Percentiles rank a stretch among this genome's conserved stretches.
Conservation (phyloP, 2,797 vertebrate species). For the Tragelaphus oryx region DNA sequence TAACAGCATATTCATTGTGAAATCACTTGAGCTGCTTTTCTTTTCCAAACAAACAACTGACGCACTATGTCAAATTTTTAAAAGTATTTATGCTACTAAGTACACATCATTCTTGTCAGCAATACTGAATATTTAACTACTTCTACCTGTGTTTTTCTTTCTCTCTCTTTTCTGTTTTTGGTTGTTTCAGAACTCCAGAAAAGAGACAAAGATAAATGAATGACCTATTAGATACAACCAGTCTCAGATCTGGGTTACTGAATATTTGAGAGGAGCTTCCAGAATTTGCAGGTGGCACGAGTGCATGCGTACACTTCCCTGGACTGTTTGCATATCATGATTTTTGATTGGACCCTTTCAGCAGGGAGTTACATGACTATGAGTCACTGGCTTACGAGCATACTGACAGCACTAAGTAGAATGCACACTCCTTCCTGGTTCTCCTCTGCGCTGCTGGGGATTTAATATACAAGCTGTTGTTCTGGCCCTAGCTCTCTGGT, state of each 20-base stretch:
- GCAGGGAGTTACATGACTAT: constrained; percentile 68
- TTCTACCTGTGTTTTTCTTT: constrained; percentile 69
- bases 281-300: constrained; percentile 73
- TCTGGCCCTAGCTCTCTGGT: constrained; percentile 63
- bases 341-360: constrained; percentile 71
- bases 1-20: constrained; percentile 34
- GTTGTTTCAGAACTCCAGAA: constrained; percentile 65
- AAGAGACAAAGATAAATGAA: constrained; percentile 58
- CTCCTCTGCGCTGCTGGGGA: constrained; percentile 50
- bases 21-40: constrained; percentile 12
- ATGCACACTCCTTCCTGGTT: constrained; percentile 34
- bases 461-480: constrained; percentile 70
- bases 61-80: not conserved
- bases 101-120: not conserved
- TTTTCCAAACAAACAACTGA: constrained; percentile 50
- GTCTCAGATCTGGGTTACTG: constrained; percentile 68
- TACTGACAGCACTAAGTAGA: constrained; percentile 49
- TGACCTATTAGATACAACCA: constrained; percentile 61
- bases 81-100: not conserved
- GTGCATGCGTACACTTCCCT: constrained; percentile 60
- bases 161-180: constrained; percentile 60
- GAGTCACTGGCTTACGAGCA: constrained; percentile 58
- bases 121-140: constrained; percentile 59
- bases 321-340: constrained; percentile 65
- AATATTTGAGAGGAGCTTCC: constrained; percentile 66